These are phyloP conservation scores for Peromyscus melanophrys DNA, from an alignment of 2,797 vertebrate genomes.

Conservation along the genomic window DNA sequence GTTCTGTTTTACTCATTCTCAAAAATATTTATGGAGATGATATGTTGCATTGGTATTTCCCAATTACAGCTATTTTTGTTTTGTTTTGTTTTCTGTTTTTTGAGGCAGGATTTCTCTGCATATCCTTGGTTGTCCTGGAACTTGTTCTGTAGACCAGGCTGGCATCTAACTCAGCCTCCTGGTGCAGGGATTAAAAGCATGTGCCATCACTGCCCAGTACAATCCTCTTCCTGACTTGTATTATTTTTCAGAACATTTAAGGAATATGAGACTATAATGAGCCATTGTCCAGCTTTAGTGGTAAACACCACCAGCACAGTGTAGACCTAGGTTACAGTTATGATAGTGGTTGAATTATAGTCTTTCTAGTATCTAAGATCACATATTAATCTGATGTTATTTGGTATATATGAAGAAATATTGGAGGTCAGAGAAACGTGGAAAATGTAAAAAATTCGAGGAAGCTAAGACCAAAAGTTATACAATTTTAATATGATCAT, in stretches of 20 bases:
- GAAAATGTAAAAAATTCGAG: background rate
- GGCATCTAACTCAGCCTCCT: too few species aligned
- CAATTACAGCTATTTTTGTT: background rate
- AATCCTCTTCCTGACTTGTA: background rate
- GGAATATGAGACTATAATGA: background rate
- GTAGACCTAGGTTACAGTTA: background rate
- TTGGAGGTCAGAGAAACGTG: background rate
- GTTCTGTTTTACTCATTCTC: background rate
- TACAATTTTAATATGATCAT: constrained; percentile 3
- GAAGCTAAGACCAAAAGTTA: background rate
- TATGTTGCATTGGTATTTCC: background rate
- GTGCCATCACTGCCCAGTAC: rapidly evolving
- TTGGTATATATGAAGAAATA: background rate
- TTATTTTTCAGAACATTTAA: background rate
- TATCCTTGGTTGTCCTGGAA: background rate
- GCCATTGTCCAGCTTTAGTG: background rate
- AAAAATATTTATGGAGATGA: background rate
- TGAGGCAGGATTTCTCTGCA: background rate
- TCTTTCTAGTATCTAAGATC: background rate
- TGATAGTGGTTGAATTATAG: background rate
- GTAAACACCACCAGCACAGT: background rate
- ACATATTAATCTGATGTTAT: background rate
- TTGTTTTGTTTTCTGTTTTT: background rate
- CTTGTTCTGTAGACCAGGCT: background rate
- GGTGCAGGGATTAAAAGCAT: background rate